Percentiles rank a stretch among this genome's conserved stretches.
Conservation (phyloP, 2,113 vertebrate genomes). For the Dasyurus viverrinus region DNA sequence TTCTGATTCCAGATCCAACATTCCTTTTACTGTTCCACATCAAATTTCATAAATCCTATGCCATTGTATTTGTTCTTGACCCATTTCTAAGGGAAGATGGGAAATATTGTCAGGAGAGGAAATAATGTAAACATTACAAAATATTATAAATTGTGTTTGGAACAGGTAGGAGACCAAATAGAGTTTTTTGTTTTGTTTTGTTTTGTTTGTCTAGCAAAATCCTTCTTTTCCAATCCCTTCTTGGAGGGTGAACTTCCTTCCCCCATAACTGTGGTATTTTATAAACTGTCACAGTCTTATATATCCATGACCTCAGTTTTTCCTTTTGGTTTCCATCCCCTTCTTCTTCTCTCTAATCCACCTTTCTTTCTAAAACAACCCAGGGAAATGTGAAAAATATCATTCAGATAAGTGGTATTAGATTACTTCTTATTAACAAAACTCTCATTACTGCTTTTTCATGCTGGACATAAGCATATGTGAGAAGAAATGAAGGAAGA, state of each 20-base stretch:
- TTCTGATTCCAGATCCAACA: not conserved
- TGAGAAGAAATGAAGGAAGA: not conserved
- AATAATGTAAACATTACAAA: slow-evolving; percentile 26
- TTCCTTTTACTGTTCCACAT: not conserved
- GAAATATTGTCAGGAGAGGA: slow-evolving; percentile 9
- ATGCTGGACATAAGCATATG: not conserved
- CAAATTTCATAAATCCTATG: not conserved
- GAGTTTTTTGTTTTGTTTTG: not conserved
- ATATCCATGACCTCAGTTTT: not conserved
- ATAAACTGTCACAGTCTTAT: not conserved
- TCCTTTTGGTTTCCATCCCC: not conserved
- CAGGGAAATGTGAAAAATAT: not conserved
- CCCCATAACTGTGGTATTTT: slow-evolving; percentile 26
- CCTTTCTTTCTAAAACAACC: not conserved
- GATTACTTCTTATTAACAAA: not conserved
- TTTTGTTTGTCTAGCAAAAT: slow-evolving; percentile 1
- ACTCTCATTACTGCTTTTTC: not conserved
- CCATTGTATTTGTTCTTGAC: slow-evolving; percentile 18
- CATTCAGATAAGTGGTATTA: not conserved
- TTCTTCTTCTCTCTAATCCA: not conserved
- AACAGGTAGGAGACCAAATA: not conserved
- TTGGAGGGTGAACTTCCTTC: not conserved
- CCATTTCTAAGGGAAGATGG: not conserved
- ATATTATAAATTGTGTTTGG: slow-evolving; percentile 8
- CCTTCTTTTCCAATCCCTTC: not conserved